Percentiles rank a stretch among this genome's conserved stretches.
Conservation (phyloP, 2,888 invertebrate species). For the Buathra laborator region DNA sequence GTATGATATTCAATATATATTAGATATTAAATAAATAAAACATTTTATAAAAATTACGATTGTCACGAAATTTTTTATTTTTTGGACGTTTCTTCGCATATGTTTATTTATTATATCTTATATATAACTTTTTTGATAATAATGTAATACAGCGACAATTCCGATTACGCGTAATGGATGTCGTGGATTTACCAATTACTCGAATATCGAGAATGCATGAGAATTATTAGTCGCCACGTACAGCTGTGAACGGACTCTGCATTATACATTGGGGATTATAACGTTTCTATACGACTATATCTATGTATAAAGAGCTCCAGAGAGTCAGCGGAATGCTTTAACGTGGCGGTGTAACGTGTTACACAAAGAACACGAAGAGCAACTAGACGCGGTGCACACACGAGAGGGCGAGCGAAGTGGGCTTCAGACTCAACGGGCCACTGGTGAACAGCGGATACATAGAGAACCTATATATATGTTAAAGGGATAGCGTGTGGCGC, state of each 20-base stretch:
- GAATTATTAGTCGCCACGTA: no score
- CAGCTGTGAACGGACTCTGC: background rate
- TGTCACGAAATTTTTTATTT: no score
- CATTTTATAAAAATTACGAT: no score
- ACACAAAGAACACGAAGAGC: constrained; percentile 55
- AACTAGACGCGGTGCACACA: constrained; percentile 38
- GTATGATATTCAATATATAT: no score
- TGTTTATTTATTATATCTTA: no score
- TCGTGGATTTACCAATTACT: no score
- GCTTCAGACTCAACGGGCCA: constrained; percentile 37
- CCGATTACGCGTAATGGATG: no score
- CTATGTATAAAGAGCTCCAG: constrained; percentile 26
- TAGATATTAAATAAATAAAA: no score
- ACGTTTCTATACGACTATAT: background rate
- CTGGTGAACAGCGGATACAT: constrained; percentile 3
- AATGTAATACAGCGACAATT: no score
- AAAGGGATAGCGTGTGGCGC: constrained; percentile 3
- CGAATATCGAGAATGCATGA: no score
- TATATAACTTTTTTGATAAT: no score
- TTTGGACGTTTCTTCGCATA: no score
- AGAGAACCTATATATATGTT: constrained; percentile 2
- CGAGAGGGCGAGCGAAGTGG: constrained; percentile 44
- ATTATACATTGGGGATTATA: background rate
- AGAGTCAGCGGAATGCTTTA: constrained; percentile 59
- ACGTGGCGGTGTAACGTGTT: constrained; percentile 56